phyloP scores from a whole-genome alignment of 2,113 vertebrate species.

The Dasyurus viverrinus region DNA sequence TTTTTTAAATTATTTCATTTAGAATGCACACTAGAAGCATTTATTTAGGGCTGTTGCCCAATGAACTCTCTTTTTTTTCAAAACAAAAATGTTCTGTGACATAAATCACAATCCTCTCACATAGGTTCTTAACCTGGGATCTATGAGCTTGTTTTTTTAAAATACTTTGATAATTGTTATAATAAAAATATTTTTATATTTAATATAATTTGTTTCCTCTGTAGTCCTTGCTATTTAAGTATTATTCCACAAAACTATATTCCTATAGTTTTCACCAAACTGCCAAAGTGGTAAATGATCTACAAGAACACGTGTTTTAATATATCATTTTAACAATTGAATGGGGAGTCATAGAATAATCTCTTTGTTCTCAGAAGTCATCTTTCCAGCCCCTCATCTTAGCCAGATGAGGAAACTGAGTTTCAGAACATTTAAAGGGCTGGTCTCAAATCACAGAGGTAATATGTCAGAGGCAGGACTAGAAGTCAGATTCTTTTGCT shows the following conservation, averaged over 20 bases:
- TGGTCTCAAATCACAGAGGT: background rate
- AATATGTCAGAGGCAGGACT: background rate
- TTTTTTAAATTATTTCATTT: background rate
- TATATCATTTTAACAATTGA: background rate
- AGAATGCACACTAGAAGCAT: background rate
- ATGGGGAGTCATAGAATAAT: background rate
- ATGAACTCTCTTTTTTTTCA: background rate
- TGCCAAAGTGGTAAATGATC: background rate
- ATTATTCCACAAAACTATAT: background rate
- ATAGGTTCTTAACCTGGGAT: background rate
- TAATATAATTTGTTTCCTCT: background rate
- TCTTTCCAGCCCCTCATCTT: background rate
- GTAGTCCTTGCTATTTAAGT: background rate
- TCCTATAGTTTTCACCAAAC: background rate
- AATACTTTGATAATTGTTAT: background rate
- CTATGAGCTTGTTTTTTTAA: background rate
- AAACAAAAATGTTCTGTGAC: background rate
- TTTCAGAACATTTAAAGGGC: background rate
- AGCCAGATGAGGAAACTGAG: too few relatives aligned
- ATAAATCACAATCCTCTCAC: background rate
- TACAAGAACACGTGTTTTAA: background rate
- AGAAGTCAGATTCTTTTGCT: background rate
- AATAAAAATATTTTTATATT: background rate
- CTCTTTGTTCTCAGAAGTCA: background rate
- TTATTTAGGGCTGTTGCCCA: background rate